A percentile compares a stretch with the other conserved stretches of the same genome.
phyloP scores from a whole-genome alignment of 2,888 invertebrate genomes.

The Luffia ferchaultella region DNA sequence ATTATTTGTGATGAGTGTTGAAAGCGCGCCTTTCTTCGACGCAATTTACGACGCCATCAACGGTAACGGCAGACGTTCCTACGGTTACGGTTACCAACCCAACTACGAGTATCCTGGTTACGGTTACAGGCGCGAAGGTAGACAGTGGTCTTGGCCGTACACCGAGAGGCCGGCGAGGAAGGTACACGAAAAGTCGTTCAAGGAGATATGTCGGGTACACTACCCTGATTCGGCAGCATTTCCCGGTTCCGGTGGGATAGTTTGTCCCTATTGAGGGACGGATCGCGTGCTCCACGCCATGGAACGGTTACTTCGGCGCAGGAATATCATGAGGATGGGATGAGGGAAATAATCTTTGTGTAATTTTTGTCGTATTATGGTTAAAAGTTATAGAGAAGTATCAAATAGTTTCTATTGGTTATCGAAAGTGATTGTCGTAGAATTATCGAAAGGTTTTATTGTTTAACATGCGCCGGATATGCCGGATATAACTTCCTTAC shows the following conservation, averaged over 20 bases:
- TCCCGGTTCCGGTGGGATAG: slow-evolving; percentile 66
- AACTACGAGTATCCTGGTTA: slow-evolving; percentile 31
- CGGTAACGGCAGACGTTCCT: slow-evolving; percentile 44
- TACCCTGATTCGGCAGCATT: slow-evolving; percentile 59
- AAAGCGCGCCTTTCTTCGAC: slow-evolving; percentile 42
- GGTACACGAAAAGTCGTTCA: slow-evolving; percentile 65
- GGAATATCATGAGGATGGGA: slow-evolving; percentile 62
- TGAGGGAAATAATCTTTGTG: slow-evolving; percentile 15
- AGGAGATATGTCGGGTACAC: slow-evolving; percentile 74
- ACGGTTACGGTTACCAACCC: slow-evolving; percentile 39
- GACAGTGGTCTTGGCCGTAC: slow-evolving; percentile 19
- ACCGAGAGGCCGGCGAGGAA: slow-evolving; percentile 25
- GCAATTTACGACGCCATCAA: slow-evolving; percentile 52
- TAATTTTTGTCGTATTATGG: not conserved
- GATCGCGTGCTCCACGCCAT: slow-evolving; percentile 64
- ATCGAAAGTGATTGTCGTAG: not conserved
- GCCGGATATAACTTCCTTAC: too few species aligned
- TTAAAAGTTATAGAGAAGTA: not conserved
- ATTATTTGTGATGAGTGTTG: slow-evolving; percentile 14
- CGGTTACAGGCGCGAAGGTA: slow-evolving; percentile 19
- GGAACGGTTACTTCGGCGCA: slow-evolving; percentile 56
- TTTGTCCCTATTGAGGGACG: slow-evolving; percentile 70
- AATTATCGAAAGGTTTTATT: not conserved
- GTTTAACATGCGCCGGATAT: not conserved
- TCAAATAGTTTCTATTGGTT: not conserved